phyloP scores from a whole-genome alignment of 2,113 vertebrate species.

The Scophthalmus maximus region DNA sequence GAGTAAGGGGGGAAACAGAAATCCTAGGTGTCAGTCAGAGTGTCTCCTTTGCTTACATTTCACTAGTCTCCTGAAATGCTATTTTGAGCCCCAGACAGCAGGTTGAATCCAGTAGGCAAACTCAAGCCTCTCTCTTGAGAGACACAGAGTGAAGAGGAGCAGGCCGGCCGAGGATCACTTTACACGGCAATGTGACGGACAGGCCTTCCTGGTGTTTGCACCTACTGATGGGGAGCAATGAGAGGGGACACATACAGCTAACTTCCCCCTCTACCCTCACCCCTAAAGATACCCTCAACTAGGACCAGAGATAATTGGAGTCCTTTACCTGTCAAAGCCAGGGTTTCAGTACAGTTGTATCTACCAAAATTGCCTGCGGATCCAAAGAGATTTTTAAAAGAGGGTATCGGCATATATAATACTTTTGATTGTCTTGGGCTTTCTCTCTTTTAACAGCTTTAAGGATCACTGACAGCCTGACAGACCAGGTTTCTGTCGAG shows the following conservation, averaged over 20 bases:
- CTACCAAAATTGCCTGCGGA: constrained; percentile 36
- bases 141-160: constrained; percentile 63
- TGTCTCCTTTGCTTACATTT: constrained; percentile 83
- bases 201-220: constrained; percentile 73
- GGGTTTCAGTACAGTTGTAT: constrained; percentile 27
- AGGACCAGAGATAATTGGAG: constrained; percentile 28
- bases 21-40: constrained; percentile 79
- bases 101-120: constrained; percentile 81
- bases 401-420: constrained; percentile 33
- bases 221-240: constrained; percentile 49
- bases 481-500: constrained; percentile 64
- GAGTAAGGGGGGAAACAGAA: constrained; percentile 62
- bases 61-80: constrained; percentile 82
- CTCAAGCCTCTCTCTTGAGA: constrained; percentile 75
- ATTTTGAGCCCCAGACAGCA: constrained; percentile 83
- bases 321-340: constrained; percentile 50
- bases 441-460: constrained; percentile 52
- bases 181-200: constrained; percentile 81
- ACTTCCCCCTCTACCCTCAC: constrained; percentile 45
- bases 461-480: constrained; percentile 63
- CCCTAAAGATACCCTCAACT: constrained; percentile 45
- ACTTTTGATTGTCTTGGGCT: constrained; percentile 50
- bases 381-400: constrained; percentile 47
- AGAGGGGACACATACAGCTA: constrained; percentile 38
- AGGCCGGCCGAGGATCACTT: constrained; percentile 70